Evolutionary conservation across 2,888 invertebrate genomes (phyloP).

Genomic region (Drosophila tanythrix): DNA sequence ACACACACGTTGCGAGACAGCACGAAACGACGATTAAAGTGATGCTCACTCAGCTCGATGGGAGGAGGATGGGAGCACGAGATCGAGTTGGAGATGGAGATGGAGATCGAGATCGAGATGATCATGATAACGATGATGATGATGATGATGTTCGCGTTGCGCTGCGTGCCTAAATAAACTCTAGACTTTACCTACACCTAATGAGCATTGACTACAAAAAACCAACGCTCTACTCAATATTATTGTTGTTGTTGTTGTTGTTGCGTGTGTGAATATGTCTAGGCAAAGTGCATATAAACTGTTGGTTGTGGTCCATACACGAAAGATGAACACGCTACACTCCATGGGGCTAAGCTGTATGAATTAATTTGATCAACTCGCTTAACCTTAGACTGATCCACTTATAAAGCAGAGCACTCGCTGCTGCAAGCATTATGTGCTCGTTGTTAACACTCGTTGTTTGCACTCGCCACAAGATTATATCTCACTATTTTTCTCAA

Average conservation of each 20-base stretch:
- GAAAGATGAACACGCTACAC: conserved; percentile 8
- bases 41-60: conserved; percentile 15
- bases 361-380: conserved; percentile 1
- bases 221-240: neutral
- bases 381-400: neutral
- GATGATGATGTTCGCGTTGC: conserved; percentile 10
- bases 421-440: neutral
- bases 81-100: neutral
- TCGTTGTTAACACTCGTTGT: neutral
- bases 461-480: neutral
- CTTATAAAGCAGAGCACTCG: neutral
- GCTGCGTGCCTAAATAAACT: conserved; percentile 12
- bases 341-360: neutral
- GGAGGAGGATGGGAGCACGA: neutral
- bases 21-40: conserved; percentile 56
- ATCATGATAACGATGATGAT: conserved; percentile 2
- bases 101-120: conserved; percentile 1
- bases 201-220: conserved; percentile 2
- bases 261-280: conserved; percentile 16
- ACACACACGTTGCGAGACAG: conserved; percentile 25
- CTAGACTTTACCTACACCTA: conserved; percentile 4
- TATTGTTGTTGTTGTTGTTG: conserved; percentile 7
- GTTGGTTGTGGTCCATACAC: neutral
- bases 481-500: neutral
- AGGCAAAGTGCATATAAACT: conserved; percentile 1